Percentiles rank a stretch among this genome's conserved stretches.
Evolutionary conservation across 1,140 invertebrate species (phyloP).

Genomic region (Bombus fervidus): DNA sequence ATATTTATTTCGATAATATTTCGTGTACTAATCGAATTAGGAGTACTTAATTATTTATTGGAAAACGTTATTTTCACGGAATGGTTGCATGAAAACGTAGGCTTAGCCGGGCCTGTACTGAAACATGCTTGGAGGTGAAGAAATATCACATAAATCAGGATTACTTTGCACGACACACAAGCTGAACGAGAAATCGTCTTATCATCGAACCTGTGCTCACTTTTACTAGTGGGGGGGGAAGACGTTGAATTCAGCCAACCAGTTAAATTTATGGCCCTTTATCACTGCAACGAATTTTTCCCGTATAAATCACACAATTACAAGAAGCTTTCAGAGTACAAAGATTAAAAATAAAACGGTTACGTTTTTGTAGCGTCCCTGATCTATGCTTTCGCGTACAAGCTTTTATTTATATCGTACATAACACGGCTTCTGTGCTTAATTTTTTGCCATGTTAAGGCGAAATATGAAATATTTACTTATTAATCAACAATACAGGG

Average conservation of each 20-base stretch:
- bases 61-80: too few relatives aligned
- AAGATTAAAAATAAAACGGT: conserved; percentile 7
- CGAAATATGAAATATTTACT: not conserved
- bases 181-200: conserved; percentile 60
- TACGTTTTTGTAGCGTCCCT: not conserved
- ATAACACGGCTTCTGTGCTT: not conserved
- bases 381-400: too few relatives aligned
- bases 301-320: not conserved
- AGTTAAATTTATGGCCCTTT: conserved; percentile 40
- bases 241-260: conserved; percentile 25
- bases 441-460: too few relatives aligned
- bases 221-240: conserved; percentile 40
- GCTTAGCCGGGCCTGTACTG: too few relatives aligned
- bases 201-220: conserved; percentile 55
- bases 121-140: not conserved
- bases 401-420: not conserved
- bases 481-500: too few relatives aligned
- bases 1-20: too few relatives aligned
- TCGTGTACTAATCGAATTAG: too few relatives aligned
- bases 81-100: too few relatives aligned
- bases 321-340: too few relatives aligned
- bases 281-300: conserved; percentile 13
- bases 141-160: conserved; percentile 66
- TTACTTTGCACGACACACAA: conserved; percentile 57
- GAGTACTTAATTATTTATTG: too few relatives aligned